Conservation (phyloP, 2,888 invertebrate genomes). For the Sesamia inferens region DNA sequence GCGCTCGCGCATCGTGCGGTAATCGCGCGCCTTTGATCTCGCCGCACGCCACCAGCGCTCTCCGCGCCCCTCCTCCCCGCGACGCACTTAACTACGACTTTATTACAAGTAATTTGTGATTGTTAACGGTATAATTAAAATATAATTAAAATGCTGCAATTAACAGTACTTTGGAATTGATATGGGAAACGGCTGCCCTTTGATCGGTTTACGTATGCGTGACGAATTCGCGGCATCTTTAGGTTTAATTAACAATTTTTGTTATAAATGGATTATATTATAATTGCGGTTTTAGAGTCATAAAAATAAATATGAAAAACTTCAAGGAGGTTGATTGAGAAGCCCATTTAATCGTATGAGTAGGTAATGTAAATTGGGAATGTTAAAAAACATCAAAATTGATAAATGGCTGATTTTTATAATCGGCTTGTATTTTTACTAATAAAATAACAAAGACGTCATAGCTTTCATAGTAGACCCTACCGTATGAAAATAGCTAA, state of each 20-base stretch:
- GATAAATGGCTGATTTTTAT: background rate
- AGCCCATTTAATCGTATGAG: background rate
- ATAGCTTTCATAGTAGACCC: too few relatives aligned
- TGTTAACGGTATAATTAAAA: slow-evolving; percentile 75
- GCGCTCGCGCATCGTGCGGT: slow-evolving; percentile 81
- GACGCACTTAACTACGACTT: slow-evolving; percentile 70
- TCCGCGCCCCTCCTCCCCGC: slow-evolving; percentile 25
- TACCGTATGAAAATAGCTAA: too few relatives aligned
- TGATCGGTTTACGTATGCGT: slow-evolving; percentile 26
- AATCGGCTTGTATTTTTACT: too few relatives aligned
- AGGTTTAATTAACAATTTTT: slow-evolving; percentile 25
- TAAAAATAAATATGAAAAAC: background rate
- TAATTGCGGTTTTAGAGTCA: background rate
- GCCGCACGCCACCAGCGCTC: slow-evolving; percentile 65
- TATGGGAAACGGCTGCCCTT: slow-evolving; percentile 53
- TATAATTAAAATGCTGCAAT: slow-evolving; percentile 66
- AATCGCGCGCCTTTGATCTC: slow-evolving; percentile 82
- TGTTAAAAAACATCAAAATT: background rate
- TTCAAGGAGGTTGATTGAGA: background rate
- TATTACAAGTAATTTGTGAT: slow-evolving; percentile 78
- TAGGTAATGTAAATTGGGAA: background rate
- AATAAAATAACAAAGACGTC: too few relatives aligned
- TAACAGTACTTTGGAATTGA: slow-evolving; percentile 31
- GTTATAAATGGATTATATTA: slow-evolving; percentile 4
- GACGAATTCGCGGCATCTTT: slow-evolving; percentile 47